Evolutionary conservation across 2,888 invertebrate species (phyloP), one percentile per base, ranked within the genome.

Genomic region (Bellardia bayeri): DNA sequence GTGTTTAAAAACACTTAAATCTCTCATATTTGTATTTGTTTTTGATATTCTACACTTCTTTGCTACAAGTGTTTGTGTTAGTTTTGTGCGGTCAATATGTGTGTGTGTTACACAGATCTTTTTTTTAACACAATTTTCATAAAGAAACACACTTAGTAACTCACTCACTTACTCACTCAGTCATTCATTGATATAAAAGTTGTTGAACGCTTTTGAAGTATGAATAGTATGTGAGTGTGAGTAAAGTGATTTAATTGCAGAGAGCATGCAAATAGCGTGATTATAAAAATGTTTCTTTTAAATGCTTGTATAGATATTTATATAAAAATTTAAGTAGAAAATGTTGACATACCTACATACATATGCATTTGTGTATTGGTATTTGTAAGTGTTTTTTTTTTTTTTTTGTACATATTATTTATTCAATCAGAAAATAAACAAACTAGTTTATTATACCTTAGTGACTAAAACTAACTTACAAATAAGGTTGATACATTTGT

Each of bases 381-480:
- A 42, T 40, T 8, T 23, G 54, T 37, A 83, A 86, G 74, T 16
- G 2, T 14, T 42, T 56, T 49, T 30, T 54, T 66, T 45, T 14
- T 42, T 56, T 49, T 30, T 54, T 66, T 45, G 11, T 61, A 88
- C 88, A 89, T 87, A 88, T 87, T 89, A 88, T 89, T 89, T 89
- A 88, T 90, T 89, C 88, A 90, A 89, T 89, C 89, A 83, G 79
- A 88, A 89, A 75, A 89, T 89, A 89, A 90, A 90, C 88, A 89
- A 87, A 89, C 82, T 81, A 89, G 89, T 89, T 89, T 87, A 89
- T 88, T 89, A 88, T 82, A 86, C 89, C 82, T 84, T 78, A 74
- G 79, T 45, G 78, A 79, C 71, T 56, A 68, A 13, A 4, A 58
- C 14, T 56, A 4, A 58, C 14, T 56, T 54, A 64, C 58, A 64